A percentile compares a stretch with the other conserved stretches of the same genome.
Conservation (phyloP, 1,140 invertebrate species). For the Phortica variegata region DNA sequence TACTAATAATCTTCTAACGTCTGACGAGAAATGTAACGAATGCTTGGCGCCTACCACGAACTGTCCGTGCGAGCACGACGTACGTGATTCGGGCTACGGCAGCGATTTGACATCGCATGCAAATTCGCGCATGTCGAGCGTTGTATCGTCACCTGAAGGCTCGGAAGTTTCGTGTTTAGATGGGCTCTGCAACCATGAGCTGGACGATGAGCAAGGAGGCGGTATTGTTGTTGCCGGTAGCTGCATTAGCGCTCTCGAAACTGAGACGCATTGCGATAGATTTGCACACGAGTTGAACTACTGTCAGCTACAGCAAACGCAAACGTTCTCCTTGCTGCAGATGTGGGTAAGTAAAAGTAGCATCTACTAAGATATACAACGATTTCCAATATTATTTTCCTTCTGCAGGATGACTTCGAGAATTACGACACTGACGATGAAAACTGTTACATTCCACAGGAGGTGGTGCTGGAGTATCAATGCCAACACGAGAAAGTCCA, state of each 20-base stretch:
- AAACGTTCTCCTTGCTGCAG: constrained; percentile 51
- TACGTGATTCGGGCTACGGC: constrained; percentile 79
- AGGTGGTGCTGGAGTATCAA: constrained; percentile 71
- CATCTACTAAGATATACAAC: neutral
- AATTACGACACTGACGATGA: constrained; percentile 71
- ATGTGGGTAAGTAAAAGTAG: constrained; percentile 46
- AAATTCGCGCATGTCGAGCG: constrained; percentile 67
- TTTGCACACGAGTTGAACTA: constrained; percentile 29
- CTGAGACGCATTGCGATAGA: constrained; percentile 23
- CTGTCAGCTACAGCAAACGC: constrained; percentile 21
- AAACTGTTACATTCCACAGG: constrained; percentile 82
- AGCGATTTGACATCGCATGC: constrained; percentile 65
- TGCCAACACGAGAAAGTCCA: constrained; percentile 71
- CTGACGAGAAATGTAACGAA: constrained; percentile 30
- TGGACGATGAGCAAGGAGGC: constrained; percentile 29
- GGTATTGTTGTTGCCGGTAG: constrained; percentile 12
- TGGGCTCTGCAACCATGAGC: constrained; percentile 75
- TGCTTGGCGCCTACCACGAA: constrained; percentile 35
- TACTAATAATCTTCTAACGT: constrained; percentile 6
- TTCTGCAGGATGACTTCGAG: constrained; percentile 35
- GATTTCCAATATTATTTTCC: neutral
- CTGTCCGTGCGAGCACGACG: constrained; percentile 58
- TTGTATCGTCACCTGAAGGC: constrained; percentile 72
- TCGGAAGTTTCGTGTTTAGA: constrained; percentile 84
- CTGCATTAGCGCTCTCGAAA: neutral